These are phyloP conservation scores for Lepidonotus clava DNA, from an alignment of 2,888 invertebrate genomes.

Conservation along the genomic window DNA sequence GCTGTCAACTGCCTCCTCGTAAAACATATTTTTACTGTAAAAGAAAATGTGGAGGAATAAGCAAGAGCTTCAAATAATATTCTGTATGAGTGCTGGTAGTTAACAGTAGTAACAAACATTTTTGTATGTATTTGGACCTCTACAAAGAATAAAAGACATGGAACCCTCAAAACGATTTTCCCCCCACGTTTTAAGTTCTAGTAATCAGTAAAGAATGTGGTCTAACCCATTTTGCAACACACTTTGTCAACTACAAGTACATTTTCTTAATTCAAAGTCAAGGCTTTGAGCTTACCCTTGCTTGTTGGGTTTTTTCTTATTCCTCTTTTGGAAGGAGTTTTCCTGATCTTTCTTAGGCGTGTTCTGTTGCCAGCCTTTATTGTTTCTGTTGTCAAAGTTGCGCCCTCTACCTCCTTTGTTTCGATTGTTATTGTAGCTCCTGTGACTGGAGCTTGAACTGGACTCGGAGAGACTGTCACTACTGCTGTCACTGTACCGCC, in stretches of 20 bases:
- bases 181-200: too few relatives aligned
- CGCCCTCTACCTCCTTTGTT: neutral
- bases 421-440: neutral
- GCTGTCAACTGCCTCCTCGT: constrained; percentile 70
- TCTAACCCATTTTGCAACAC: too few relatives aligned
- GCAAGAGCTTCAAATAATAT: too few relatives aligned
- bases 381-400: neutral
- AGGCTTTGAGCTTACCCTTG: too few relatives aligned
- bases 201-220: too few relatives aligned
- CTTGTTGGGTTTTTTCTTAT: constrained; percentile 25
- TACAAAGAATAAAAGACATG: too few relatives aligned
- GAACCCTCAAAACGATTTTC: too few relatives aligned
- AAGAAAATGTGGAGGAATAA: neutral
- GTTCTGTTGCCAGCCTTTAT: neutral
- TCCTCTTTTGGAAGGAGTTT: constrained; percentile 22
- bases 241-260: too few relatives aligned
- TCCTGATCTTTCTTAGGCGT: constrained; percentile 17
- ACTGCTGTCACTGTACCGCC: constrained; percentile 29
- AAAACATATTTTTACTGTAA: constrained; percentile 55
- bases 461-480: constrained; percentile 40
- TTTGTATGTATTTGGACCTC: too few relatives aligned
- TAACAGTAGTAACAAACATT: too few relatives aligned
- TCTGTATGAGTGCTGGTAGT: too few relatives aligned
- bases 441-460: constrained; percentile 9
- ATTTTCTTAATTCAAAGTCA: too few relatives aligned